A percentile compares a stretch with the other conserved stretches of the same genome.
These are phyloP conservation scores for Distichodus sexfasciatus DNA, from an alignment of 2,797 vertebrate species.

Conservation along the genomic window DNA sequence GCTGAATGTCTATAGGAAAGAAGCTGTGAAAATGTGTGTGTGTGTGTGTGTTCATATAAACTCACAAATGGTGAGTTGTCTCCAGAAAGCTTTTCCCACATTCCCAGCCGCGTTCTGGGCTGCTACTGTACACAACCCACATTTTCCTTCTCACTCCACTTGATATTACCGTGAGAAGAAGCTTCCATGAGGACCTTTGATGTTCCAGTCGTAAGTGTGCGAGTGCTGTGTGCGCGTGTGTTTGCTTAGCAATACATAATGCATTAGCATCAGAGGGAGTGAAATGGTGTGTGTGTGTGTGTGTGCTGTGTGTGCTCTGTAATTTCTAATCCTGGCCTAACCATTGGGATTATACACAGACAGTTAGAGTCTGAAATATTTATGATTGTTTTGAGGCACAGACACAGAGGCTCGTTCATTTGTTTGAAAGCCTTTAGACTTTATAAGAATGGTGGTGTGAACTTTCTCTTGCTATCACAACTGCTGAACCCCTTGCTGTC, in stretches of 20 bases:
- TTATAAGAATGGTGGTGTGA: too few relatives aligned
- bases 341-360: constrained; percentile 54
- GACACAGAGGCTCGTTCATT: constrained; percentile 26
- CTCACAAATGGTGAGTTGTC: too few relatives aligned
- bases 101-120: neutral
- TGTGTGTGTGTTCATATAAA: too few relatives aligned
- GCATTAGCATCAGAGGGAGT: constrained; percentile 30
- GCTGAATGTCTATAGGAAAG: too few relatives aligned
- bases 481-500: too few relatives aligned
- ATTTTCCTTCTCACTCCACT: neutral
- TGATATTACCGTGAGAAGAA: neutral
- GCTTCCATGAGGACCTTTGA: constrained; percentile 5
- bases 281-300: constrained; percentile 21
- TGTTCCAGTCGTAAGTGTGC: neutral
- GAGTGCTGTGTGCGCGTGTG: constrained; percentile 37
- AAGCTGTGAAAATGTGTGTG: too few relatives aligned
- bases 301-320: constrained; percentile 7
- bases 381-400: constrained; percentile 52
- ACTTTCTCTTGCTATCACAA: neutral
- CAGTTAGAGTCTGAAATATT: constrained; percentile 58
- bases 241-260: constrained; percentile 45
- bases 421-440: constrained; percentile 9
- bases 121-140: neutral
- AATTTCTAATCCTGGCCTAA: constrained; percentile 55
- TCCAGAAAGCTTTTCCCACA: too few relatives aligned